Percentiles rank a stretch among this genome's conserved stretches.
Conservation (phyloP, 2,888 invertebrate species). For the Pandemis corylana region DNA sequence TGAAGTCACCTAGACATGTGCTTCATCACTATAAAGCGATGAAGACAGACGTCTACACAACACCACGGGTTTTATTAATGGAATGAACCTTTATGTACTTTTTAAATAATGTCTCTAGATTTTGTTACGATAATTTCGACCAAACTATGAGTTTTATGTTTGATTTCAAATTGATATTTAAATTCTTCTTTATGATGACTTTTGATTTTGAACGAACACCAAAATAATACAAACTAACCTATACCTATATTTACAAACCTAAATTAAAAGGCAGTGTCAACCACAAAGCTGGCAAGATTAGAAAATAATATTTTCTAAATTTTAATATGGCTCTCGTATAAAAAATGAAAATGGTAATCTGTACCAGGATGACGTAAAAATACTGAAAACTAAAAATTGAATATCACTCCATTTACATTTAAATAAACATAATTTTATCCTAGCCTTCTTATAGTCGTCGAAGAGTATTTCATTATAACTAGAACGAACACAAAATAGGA, state of each 20-base stretch:
- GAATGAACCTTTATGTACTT: not conserved
- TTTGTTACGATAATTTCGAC: too few species aligned
- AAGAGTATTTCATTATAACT: slow-evolving; percentile 59
- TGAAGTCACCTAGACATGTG: slow-evolving; percentile 81
- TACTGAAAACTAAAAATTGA: slow-evolving; percentile 52
- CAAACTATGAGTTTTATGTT: not conserved
- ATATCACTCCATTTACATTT: slow-evolving; percentile 48
- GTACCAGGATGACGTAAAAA: slow-evolving; percentile 49
- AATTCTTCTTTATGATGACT: slow-evolving; percentile 13
- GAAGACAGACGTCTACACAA: slow-evolving; percentile 82
- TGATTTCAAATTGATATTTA: not conserved
- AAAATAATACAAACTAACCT: slow-evolving; percentile 48
- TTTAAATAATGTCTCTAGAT: too few species aligned
- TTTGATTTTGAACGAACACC: slow-evolving; percentile 36
- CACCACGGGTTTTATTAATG: slow-evolving; percentile 47
- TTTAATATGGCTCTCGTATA: slow-evolving; percentile 82
- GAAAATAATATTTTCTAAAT: slow-evolving; percentile 79
- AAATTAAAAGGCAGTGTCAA: slow-evolving; percentile 77
- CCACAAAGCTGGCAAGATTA: slow-evolving; percentile 83
- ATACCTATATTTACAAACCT: slow-evolving; percentile 78
- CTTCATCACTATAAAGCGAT: slow-evolving; percentile 77
- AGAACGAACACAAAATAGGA: slow-evolving; percentile 68
- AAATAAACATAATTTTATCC: slow-evolving; percentile 38
- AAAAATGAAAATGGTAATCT: slow-evolving; percentile 69
- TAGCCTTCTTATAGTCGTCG: slow-evolving; percentile 42